Conservation (phyloP, 2,113 vertebrate genomes). For the Dinomys branickii region DNA sequence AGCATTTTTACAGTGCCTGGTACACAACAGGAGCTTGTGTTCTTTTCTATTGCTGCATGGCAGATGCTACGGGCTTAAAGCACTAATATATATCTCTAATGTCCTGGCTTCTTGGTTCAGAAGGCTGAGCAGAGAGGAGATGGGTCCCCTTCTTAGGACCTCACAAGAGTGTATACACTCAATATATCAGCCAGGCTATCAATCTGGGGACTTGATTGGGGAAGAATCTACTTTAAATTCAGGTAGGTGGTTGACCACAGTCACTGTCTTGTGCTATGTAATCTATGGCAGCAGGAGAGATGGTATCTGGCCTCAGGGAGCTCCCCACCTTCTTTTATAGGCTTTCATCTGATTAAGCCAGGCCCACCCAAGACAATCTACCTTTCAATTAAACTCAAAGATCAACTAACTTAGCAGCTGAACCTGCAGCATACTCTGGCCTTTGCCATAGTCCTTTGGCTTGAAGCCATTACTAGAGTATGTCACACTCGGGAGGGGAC, state of each 20-base stretch:
- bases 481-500: neutral
- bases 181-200: neutral
- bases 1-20: neutral
- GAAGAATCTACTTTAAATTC: neutral
- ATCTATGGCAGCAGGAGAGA: neutral
- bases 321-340: neutral
- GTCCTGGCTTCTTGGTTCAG: neutral
- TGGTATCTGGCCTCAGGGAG: neutral
- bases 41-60: neutral
- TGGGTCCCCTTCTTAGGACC: neutral
- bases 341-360: neutral
- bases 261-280: neutral
- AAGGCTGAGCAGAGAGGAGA: neutral
- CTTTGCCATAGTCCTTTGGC: neutral
- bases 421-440: neutral
- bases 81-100: neutral
- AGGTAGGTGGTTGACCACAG: neutral
- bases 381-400: neutral
- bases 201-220: neutral
- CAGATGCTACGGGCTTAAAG: neutral
- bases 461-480: neutral
- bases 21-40: accelerated
- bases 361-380: neutral
- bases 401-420: neutral
- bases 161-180: neutral